Base-by-base conservation (phyloP, 2,888 invertebrate species). In the Orthosia gracilis region DNA sequence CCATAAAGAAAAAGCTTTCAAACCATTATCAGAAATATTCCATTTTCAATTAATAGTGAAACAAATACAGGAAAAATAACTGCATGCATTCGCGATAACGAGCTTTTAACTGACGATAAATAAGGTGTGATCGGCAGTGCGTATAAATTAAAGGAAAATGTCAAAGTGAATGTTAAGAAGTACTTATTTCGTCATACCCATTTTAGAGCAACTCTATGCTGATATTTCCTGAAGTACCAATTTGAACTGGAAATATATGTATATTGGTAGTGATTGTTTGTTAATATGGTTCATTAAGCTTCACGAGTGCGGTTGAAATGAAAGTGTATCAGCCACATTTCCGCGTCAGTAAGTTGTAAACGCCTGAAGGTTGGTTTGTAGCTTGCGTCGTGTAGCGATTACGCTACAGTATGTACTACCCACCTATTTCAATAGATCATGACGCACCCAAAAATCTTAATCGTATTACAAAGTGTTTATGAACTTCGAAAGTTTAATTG, bases 221-320 rank as follows among this genome's bases (percentile, higher is more conserved):
- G 0, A 21, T 54, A 15, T 18, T 21, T 52, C 9, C 13, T 54
- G 23, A 49, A 62, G 17, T 49, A 12, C 31, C 31, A 23, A 13
- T 49, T 13, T n/a, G n/a, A 55, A 63, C n/a, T n/a, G 23, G 23
- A 23, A 31, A 31, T 1, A 47, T 72, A 31, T 1, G 31, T 72
- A 73, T 73, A 73, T 26, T 45, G 21, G 13, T 58, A 57, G 58
- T 47, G 15, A 52, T 52, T 47, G n/a, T 31, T 52, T 47, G 64
- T 52, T 74, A 74, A 74, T 40, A 40, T 74, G 58, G 58, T 47
- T 65, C 47, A 74, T 58, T 74, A 52, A 65, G 49, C 57, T 62
- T 57, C 26, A 55, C 23, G 45, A 69, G 50, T 63, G 50, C 23
- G 23, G 50, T 77, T 31, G 26, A 61, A 65, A 64, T 23, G 26